Evolutionary conservation across 2,888 invertebrate genomes (phyloP), one percentile per base, ranked within the genome.

Genomic region (Synergus umbraculus): DNA sequence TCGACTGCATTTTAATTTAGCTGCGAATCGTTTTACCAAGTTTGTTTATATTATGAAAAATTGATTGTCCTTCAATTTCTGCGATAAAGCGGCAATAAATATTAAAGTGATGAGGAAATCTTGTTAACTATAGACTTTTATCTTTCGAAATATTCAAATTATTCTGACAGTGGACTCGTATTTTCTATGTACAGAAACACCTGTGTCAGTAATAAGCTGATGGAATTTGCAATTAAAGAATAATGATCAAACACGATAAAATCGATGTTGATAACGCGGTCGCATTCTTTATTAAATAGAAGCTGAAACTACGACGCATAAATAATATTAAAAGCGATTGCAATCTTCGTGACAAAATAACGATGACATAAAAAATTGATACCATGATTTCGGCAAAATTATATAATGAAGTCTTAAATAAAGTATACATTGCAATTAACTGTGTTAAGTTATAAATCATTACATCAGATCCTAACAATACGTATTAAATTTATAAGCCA

Each of bases 91-190:
- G 54, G 73, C 37, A 73, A 54, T 73, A 54, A 73, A 54, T 73
- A 73, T 63, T 46, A n/a, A 8, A 54, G n/a, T 10, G 73, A 73
- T 73, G 73, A 73, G 37, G 73, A 73, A 73, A 54, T 73, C 37
- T 49, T 73, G 46, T 67, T 54, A n/a, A 54, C 49, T 54, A 54
- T 37, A 73, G 54, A 37, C 37, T 69, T 73, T 37, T 73, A 54
- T 54, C 73, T 73, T 73, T 49, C 73, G 73, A 73, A 54, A 73
- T 54, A 73, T 73, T 73, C 73, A 73, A 73, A 73, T 73, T 54
- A 73, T 73, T 73, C 73, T 73, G 46, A 15, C 49, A 37, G 22
- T 5, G 13, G 5, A 18, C 37, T 22, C n/a, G 15, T 54, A 54
- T 67, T 22, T 67, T 67, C 41, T 67, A 67, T 29, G 3, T 22